Evolutionary conservation across 2,797 vertebrate species (phyloP).

Genomic region (Catamblyrhynchus diadema): DNA sequence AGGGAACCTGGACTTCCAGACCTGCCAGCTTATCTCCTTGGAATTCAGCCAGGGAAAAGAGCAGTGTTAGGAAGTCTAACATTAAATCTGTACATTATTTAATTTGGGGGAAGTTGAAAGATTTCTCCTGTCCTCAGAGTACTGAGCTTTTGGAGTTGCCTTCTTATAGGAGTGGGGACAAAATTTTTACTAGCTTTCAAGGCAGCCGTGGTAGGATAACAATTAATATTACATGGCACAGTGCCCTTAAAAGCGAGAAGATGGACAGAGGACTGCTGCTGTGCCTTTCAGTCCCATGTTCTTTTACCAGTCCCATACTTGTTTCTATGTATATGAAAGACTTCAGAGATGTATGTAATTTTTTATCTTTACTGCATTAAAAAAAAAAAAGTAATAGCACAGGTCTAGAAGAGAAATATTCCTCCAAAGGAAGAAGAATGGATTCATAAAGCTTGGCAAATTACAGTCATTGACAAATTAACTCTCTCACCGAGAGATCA

Average conservation of each 20-base stretch:
- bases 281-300: neutral
- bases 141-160: neutral
- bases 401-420: slow-evolving; percentile 48
- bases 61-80: neutral
- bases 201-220: neutral
- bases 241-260: neutral
- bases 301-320: neutral
- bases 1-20: neutral
- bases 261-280: neutral
- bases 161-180: neutral
- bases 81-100: neutral
- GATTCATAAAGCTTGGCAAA: slow-evolving; percentile 67
- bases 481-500: slow-evolving; percentile 45
- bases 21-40: neutral
- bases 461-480: slow-evolving; percentile 69
- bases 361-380: slow-evolving; percentile 27
- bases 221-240: neutral
- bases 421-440: slow-evolving; percentile 57
- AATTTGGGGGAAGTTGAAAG: neutral
- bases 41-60: neutral
- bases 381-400: slow-evolving; percentile 10
- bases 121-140: neutral
- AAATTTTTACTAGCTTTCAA: neutral
- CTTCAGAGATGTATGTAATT: slow-evolving; percentile 8
- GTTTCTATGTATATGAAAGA: neutral